phyloP scores from a whole-genome alignment of 2,797 vertebrate species.

The Ispidina lecontei region DNA sequence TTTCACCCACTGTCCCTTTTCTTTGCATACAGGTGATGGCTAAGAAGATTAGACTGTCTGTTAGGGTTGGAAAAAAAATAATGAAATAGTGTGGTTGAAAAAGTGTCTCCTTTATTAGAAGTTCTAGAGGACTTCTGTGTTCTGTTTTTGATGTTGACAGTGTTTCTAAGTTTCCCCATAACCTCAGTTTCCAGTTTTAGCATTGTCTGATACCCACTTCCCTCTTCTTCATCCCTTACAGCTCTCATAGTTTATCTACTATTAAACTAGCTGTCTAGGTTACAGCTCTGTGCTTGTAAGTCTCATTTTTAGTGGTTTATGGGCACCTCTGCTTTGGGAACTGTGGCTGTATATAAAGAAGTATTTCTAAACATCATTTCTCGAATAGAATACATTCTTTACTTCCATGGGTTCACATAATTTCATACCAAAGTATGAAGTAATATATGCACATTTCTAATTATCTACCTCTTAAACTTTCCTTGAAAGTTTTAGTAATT shows the following conservation, averaged over 20 bases:
- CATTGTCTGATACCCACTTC: background rate
- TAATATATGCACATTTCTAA: background rate
- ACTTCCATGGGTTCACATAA: background rate
- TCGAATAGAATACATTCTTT: background rate
- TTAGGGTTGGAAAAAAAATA: background rate
- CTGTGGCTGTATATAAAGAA: background rate
- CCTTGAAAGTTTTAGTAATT: background rate
- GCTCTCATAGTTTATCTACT: background rate
- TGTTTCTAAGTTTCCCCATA: background rate
- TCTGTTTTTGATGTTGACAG: background rate
- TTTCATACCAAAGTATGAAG: background rate
- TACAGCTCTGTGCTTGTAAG: background rate
- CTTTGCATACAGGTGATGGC: background rate
- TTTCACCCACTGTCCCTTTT: background rate
- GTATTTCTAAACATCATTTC: background rate
- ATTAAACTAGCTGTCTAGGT: background rate
- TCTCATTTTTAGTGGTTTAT: background rate
- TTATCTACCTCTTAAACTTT: background rate
- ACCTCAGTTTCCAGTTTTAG: constrained; percentile 22
- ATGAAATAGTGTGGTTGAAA: background rate
- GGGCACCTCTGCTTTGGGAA: background rate
- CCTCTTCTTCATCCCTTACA: background rate
- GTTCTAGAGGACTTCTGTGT: background rate
- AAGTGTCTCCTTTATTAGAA: background rate
- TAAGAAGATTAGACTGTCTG: constrained; percentile 5